Evolutionary conservation across 2,797 vertebrate genomes (phyloP), one percentile per base, ranked within the genome.

Genomic region (Benthosema pterotum): DNA sequence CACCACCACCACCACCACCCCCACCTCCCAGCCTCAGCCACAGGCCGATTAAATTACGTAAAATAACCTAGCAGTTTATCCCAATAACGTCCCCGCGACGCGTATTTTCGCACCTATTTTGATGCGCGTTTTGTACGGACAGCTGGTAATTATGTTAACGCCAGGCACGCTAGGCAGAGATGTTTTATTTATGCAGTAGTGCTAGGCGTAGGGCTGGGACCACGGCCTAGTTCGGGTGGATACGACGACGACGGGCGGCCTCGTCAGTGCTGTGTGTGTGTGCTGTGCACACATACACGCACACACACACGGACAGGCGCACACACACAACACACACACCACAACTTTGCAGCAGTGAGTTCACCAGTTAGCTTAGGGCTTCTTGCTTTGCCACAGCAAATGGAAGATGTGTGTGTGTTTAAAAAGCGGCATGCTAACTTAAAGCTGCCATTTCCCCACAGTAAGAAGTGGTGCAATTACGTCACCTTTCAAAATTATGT

Each of bases 121-220:
- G 3, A 25, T 25, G 5, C 25, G 5, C 25, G 3, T 82, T 63
- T 64, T 54, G 42, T 65, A 62, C 32, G 79, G 75, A 72, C 82
- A 64, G n/a, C 14, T 4, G n/a, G 54, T 49, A 67, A 69, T 80
- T 81, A n/a, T 71, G 75, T 69, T n/a, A n/a, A n/a, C n/a, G n/a
- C n/a, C n/a, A n/a, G n/a, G n/a, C 48, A 74, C 50, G 70, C 50
- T 68, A 63, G 74, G 72, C 69, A 81, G 58, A 86, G 79, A 89
- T 90, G 86, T 91, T 89, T 89, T 89, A 91, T 91, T 90, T 89
- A 91, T 90, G 87, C 88, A n/a, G n/a, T n/a, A n/a, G n/a, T n/a
- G n/a, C n/a, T n/a, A n/a, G 83, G 84, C 80, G 79, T 83, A 89
- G 89, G 32, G 87, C 88, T 92, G 78, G 28, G 75, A 52, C 55